Base-by-base conservation (phyloP, 2,888 invertebrate species). In the Odiellus spinosus region DNA sequence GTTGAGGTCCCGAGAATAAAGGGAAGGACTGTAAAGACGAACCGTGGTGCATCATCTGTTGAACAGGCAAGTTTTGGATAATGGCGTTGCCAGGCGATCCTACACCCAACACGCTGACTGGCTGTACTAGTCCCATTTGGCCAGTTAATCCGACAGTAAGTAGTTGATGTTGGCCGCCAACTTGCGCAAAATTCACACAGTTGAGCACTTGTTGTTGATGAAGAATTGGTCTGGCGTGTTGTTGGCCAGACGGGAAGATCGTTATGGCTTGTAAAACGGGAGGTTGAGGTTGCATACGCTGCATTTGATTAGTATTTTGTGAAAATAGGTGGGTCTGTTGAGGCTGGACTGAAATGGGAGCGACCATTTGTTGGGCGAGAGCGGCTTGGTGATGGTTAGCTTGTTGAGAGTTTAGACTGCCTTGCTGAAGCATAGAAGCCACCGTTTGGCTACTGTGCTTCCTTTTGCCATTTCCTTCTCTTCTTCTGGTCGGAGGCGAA, bases 201-300 rank as follows among this genome's bases (percentile, higher is more conserved):
- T 48, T 47, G 26, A 52, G 44, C 15, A 47, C 49, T 32, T 52
- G 52, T 35, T 50, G 52, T 36, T 52, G 52, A 32, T 50, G 52
- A 32, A 50, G 45, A 26, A 50, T 40, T 8, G 48, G 50, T 32
- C 48, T 40, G 14, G 50, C 36, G 15, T 50, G 50, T 36, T 48
- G 52, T 77, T 35, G 50, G 49, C 34, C 81, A 81, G 11, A 80
- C 80, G 82, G 82, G 1, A 82, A 76, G 48, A 82, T 81, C 44
- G 57, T 56, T 21, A 57, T 45, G 15, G 56, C 54, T 42, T 56
- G 57, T 38, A 56, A 42, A 41, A 55, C 35, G 18, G 53, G 57
- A 40, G 40, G 52, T 39, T 52, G 52, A 42, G 49, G 44, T 39
- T 48, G 49, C 26, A 26, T 26, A 26, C 8, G 26, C 8, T 26